phyloP scores from a whole-genome alignment of 2,888 invertebrate genomes.

The Amiota minor region DNA sequence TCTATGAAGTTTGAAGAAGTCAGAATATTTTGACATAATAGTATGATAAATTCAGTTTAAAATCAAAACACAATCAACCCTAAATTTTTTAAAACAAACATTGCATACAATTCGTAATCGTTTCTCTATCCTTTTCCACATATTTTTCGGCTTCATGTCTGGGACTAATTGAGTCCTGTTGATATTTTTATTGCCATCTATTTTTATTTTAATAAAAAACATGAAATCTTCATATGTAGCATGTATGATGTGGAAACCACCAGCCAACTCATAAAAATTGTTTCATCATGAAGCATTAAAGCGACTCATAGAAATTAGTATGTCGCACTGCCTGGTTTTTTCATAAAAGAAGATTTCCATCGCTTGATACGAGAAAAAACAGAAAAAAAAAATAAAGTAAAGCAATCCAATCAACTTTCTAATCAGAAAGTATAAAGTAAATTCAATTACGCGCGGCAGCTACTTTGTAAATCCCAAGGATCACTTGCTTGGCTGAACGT shows the following conservation, averaged over 20 bases:
- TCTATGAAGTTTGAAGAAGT: too few species aligned
- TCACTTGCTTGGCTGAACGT: constrained; percentile 51
- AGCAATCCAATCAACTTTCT: constrained; percentile 62
- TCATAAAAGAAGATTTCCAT: too few species aligned
- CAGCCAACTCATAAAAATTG: neutral
- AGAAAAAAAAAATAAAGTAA: constrained; percentile 29
- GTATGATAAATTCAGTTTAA: too few species aligned
- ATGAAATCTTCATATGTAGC: neutral
- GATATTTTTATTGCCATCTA: neutral
- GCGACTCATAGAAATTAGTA: constrained; percentile 32
- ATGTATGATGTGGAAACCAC: neutral
- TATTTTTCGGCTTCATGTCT: constrained; percentile 1
- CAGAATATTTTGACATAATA: too few species aligned
- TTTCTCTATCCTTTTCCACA: constrained; percentile 5
- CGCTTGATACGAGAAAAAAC: constrained; percentile 27
- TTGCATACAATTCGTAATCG: neutral
- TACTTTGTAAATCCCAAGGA: constrained; percentile 61
- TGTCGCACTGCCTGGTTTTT: neutral
- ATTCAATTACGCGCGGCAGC: constrained; percentile 62
- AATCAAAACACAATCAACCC: too few species aligned
- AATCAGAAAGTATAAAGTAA: constrained; percentile 66
- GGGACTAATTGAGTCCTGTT: neutral
- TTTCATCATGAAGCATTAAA: constrained; percentile 27
- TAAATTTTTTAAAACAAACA: neutral
- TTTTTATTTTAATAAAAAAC: constrained; percentile 4